A percentile compares a stretch with the other conserved stretches of the same genome.
These are phyloP conservation scores for Nomada ruficornis DNA, from an alignment of 2,888 invertebrate genomes.

Conservation along the genomic window DNA sequence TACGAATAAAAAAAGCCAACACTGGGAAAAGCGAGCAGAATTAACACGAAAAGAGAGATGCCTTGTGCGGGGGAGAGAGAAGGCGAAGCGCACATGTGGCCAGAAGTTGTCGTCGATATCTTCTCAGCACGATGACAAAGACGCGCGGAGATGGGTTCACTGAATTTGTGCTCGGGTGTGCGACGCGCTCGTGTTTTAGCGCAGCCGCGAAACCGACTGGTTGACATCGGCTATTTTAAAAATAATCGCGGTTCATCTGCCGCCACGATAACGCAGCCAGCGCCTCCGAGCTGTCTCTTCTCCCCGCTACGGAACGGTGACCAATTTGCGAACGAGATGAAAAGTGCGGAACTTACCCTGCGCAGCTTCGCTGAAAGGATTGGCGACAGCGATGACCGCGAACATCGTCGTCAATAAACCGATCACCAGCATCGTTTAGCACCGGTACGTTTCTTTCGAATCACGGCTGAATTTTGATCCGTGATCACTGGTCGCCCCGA, in stretches of 20 bases:
- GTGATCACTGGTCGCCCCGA: constrained; percentile 33
- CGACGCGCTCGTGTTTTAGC: constrained; percentile 63
- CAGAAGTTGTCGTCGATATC: constrained; percentile 76
- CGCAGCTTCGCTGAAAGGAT: constrained; percentile 64
- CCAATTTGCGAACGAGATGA: background rate
- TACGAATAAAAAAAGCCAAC: constrained; percentile 46
- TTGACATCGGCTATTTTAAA: constrained; percentile 56
- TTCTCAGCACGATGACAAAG: constrained; percentile 64
- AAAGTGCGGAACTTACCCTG: constrained; percentile 68
- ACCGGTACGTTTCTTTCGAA: constrained; percentile 2
- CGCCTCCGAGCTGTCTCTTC: background rate
- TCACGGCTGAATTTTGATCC: constrained; percentile 7
- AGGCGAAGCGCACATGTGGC: constrained; percentile 74
- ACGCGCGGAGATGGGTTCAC: constrained; percentile 70
- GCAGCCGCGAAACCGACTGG: constrained; percentile 36
- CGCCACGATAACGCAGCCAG: background rate
- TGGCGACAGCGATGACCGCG: constrained; percentile 54
- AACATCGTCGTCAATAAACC: constrained; percentile 52
- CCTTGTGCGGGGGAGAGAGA: constrained; percentile 8
- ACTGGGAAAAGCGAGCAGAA: constrained; percentile 48
- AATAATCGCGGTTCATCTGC: constrained; percentile 43
- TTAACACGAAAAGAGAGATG: constrained; percentile 32
- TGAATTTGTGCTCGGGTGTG: constrained; percentile 67
- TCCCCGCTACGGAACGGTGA: too few species aligned
- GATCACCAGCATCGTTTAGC: constrained; percentile 52